Base-by-base conservation (phyloP, 2,888 invertebrate genomes). In the Meteorus cinctellus region DNA sequence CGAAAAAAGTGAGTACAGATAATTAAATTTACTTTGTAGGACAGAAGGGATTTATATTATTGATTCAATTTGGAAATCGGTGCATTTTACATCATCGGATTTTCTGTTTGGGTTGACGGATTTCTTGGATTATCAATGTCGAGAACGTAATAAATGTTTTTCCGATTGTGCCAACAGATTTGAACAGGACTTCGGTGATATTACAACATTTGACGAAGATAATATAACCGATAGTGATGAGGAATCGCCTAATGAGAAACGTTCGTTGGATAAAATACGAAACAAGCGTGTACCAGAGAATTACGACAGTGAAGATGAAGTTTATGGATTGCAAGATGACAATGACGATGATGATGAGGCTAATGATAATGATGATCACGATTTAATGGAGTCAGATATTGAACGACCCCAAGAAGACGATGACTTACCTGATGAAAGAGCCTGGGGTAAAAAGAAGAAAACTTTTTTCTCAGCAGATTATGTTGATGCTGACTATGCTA, bases 391-490 rank as follows among this genome's bases (percentile, higher is more conserved):
- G 66, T 92, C 91, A 89, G 97, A 97, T 89, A 92, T 96, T 12
- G 96, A 96, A 87, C 94, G 94, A 0, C 74, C 84, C 0, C 93
- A 94, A 81, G 93, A 93, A 78, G 92, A 92, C 84, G 93, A 93
- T 87, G 93, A 94, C 84, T 90, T 96, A 79, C 96, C 96, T 0
- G 93, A 96, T 88, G 92, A 93, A 2, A 94, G 95, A 90, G 96
- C 97, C 27, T 98, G 98, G 98, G 98, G 98, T 65, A 94, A 93
- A 85, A 94, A 94, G 81, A 95, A 95, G 83, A 92, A 91, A 76
- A 92, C 92, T 48, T 98, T 93, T 88, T 97, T 97, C 90, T 93
- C 95, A 70, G 96, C 97, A 0, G 97, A 97, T 90, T 97, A 95
- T 90, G 94, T 96, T 19, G 97, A 97, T 91, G 93, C 94, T 84